Evolutionary conservation across 1,140 invertebrate species (phyloP).

Genomic region (Brachionus paranguensis): DNA sequence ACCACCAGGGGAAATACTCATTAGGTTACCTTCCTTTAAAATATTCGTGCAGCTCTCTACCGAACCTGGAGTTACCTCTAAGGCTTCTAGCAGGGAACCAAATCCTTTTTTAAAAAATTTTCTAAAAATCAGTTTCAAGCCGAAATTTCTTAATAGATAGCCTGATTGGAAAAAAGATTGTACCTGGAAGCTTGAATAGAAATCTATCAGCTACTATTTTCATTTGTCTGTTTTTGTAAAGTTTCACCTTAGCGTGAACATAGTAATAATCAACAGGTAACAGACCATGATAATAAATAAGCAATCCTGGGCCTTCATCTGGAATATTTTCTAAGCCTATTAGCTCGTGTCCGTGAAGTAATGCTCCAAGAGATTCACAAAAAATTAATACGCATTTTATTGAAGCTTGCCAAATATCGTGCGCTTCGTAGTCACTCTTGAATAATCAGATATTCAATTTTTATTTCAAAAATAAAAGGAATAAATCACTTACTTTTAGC

Average conservation of each 20-base stretch:
- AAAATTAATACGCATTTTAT: conserved; percentile 14
- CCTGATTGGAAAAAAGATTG: conserved; percentile 28
- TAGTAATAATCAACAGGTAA: conserved; percentile 96
- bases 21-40: conserved; percentile 75
- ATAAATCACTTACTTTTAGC: conserved; percentile 22
- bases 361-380: not conserved
- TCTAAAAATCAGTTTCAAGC: not conserved
- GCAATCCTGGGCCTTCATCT: conserved; percentile 70
- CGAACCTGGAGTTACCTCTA: conserved; percentile 88
- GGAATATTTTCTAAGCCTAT: conserved; percentile 87
- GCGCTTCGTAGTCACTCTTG: not conserved
- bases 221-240: conserved; percentile 74
- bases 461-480: not conserved
- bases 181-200: conserved; percentile 88
- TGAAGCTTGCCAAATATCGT: conserved; percentile 33
- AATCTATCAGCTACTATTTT: conserved; percentile 89
- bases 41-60: conserved; percentile 79
- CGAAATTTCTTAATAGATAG: no score
- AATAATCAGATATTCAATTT: no score
- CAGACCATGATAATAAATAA: conserved; percentile 95
- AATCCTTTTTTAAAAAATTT: conserved; percentile 50
- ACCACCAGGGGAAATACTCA: conserved; percentile 91
- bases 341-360: conserved; percentile 73
- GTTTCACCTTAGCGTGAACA: conserved; percentile 73
- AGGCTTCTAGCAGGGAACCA: conserved; percentile 70